Percentiles rank a stretch among this genome's conserved stretches.
Conservation (phyloP, 2,888 invertebrate genomes). For the Pyrocoelia pectoralis region DNA sequence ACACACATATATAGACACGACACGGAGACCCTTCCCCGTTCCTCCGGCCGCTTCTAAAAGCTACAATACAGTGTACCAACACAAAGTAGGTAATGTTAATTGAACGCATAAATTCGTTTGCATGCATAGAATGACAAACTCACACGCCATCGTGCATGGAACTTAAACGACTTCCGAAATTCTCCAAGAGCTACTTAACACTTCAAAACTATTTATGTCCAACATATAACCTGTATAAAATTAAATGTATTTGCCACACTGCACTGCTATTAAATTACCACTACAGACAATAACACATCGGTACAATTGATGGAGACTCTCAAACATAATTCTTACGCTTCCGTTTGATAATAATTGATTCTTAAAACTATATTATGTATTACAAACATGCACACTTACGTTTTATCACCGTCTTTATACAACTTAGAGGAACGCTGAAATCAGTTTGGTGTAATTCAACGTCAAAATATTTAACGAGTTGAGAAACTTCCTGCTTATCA, state of each 20-base stretch:
- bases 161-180: conserved; percentile 19
- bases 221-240: not conserved
- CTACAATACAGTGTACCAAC: conserved; percentile 3
- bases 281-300: no score
- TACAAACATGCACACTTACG: conserved; percentile 11
- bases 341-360: not conserved
- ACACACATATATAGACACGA: conserved; percentile 5
- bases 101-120: conserved; percentile 28
- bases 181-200: conserved; percentile 15
- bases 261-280: no score
- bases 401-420: conserved; percentile 27
- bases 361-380: not conserved
- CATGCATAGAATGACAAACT: conserved; percentile 25
- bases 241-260: no score
- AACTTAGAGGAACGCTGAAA: conserved; percentile 18
- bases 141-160: conserved; percentile 26
- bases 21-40: conserved; percentile 14
- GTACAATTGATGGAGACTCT: not conserved
- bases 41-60: no score
- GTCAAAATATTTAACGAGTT: conserved; percentile 19
- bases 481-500: conserved; percentile 13
- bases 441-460: conserved; percentile 21
- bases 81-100: conserved; percentile 33
- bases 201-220: conserved; percentile 13
- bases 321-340: not conserved